These are phyloP conservation scores for Caenorhabditis macrosperma DNA, from an alignment of 2,888 invertebrate species.

Conservation along the genomic window DNA sequence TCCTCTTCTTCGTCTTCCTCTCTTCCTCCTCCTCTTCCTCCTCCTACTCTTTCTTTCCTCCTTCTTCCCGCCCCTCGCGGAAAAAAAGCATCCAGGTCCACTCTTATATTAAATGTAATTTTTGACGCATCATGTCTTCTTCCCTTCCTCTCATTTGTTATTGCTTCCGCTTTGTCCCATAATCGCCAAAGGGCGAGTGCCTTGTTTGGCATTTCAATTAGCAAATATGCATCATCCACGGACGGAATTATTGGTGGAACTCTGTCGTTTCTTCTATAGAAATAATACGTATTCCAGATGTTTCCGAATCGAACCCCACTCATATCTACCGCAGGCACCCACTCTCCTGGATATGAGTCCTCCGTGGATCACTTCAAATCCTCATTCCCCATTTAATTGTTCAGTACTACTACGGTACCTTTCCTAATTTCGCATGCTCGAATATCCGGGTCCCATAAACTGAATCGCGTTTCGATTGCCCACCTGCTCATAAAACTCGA, in stretches of 20 bases:
- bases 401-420: too few relatives aligned
- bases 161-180: not conserved
- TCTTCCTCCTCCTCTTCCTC: constrained; percentile 19
- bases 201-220: not conserved
- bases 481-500: not conserved
- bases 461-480: not conserved
- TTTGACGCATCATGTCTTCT: constrained; percentile 22
- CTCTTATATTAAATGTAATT: constrained; percentile 53
- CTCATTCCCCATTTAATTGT: too few relatives aligned
- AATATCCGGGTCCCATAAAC: too few relatives aligned
- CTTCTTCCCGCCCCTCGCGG: constrained; percentile 35
- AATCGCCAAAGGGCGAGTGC: not conserved
- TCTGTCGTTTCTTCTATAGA: too few relatives aligned
- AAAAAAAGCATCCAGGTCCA: constrained; percentile 27
- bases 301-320: too few relatives aligned
- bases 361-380: too few relatives aligned
- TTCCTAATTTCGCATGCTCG: too few relatives aligned
- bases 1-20: constrained; percentile 16
- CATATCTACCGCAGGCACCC: too few relatives aligned
- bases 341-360: too few relatives aligned
- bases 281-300: too few relatives aligned
- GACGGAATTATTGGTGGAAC: too few relatives aligned
- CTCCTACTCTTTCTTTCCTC: constrained; percentile 24
- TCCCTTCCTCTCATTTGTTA: constrained; percentile 9
- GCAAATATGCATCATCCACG: too few relatives aligned